Percentiles rank a stretch among this genome's conserved stretches.
Conservation (phyloP, 2,113 vertebrate genomes). For the Muntiacus reevesi region DNA sequence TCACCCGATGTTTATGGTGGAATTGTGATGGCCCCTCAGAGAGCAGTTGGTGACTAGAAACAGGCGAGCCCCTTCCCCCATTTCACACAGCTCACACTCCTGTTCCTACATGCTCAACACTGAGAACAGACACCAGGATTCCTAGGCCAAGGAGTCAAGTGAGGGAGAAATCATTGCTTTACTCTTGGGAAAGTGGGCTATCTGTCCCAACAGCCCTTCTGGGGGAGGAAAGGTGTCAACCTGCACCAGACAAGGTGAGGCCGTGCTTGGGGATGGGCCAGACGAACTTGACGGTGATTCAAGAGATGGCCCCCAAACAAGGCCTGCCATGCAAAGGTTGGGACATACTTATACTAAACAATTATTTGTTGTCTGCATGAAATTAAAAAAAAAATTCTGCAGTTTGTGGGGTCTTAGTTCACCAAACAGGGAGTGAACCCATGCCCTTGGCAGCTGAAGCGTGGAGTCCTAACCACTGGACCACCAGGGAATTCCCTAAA, state of each 20-base stretch:
- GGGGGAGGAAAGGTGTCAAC: not conserved
- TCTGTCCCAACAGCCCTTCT: not conserved
- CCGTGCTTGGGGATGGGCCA: not conserved
- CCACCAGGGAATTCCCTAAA: not conserved
- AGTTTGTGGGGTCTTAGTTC: not conserved
- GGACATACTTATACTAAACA: not conserved
- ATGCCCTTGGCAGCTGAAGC: not conserved
- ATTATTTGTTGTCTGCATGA: not conserved
- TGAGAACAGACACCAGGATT: not conserved
- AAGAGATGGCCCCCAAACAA: not conserved
- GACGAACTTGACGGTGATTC: not conserved
- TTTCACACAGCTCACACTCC: not conserved
- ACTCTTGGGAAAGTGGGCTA: not conserved
- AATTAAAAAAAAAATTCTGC: not conserved
- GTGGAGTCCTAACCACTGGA: not conserved
- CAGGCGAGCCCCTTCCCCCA: not conserved
- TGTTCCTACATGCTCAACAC: not conserved
- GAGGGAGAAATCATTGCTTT: not conserved
- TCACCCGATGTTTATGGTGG: not conserved
- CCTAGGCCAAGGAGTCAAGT: not conserved
- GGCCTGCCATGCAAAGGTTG: not conserved
- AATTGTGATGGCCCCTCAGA: not conserved
- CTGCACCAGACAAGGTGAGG: not conserved
- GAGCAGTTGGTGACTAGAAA: not conserved
- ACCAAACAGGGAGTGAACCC: not conserved